These are phyloP conservation scores for Marronus borbonicus DNA, from an alignment of 2,888 invertebrate species.

Conservation along the genomic window DNA sequence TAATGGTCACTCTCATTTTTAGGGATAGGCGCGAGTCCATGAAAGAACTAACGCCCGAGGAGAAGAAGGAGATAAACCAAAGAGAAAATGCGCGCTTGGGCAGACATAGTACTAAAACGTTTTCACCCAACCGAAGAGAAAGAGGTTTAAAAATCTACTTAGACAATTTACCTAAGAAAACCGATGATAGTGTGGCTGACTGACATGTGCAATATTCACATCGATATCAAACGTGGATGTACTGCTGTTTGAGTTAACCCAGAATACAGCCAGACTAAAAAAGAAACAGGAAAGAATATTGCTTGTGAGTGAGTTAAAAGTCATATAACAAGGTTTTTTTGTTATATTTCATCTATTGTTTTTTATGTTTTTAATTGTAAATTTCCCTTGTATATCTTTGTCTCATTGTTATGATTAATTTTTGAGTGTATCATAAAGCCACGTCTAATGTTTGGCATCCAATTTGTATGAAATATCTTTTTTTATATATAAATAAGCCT, in stretches of 20 bases:
- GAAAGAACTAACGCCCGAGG: slow-evolving; percentile 76
- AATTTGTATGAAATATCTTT: slow-evolving; percentile 44
- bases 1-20: slow-evolving; percentile 25
- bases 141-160: slow-evolving; percentile 82
- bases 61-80: slow-evolving; percentile 75
- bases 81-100: slow-evolving; percentile 75
- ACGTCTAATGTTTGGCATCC: slow-evolving; percentile 40
- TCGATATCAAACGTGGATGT: slow-evolving; percentile 64
- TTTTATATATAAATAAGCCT: slow-evolving; percentile 46
- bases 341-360: slow-evolving; percentile 50
- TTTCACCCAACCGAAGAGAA: slow-evolving; percentile 77
- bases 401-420: slow-evolving; percentile 48
- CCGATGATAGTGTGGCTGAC: slow-evolving; percentile 67
- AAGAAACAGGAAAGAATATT: slow-evolving; percentile 22
- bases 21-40: slow-evolving; percentile 77
- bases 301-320: slow-evolving; percentile 40
- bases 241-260: slow-evolving; percentile 64
- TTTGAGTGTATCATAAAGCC: slow-evolving; percentile 44
- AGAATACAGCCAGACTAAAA: slow-evolving; percentile 18
- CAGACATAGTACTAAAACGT: slow-evolving; percentile 68
- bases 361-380: slow-evolving; percentile 52
- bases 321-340: slow-evolving; percentile 49
- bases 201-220: slow-evolving; percentile 65
- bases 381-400: slow-evolving; percentile 50
- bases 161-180: slow-evolving; percentile 71